Percentiles rank a stretch among this genome's conserved stretches.
These are phyloP conservation scores for Myzus persicae DNA, from an alignment of 1,140 invertebrate genomes.

Conservation along the genomic window DNA sequence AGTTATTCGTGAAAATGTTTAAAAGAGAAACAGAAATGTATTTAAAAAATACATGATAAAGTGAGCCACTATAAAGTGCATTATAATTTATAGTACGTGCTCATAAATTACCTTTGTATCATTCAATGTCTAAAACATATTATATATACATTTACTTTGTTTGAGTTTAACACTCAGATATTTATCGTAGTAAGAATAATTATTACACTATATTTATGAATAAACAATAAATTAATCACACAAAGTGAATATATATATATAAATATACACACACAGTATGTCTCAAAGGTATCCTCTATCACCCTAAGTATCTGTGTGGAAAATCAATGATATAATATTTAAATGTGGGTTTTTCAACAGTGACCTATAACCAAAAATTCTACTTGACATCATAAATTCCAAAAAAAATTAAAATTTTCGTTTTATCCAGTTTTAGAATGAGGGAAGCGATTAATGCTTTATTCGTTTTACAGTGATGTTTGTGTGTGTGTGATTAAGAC, in stretches of 20 bases:
- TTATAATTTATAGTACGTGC: not conserved
- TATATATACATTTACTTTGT: not conserved
- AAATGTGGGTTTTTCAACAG: not conserved
- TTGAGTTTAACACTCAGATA: not conserved
- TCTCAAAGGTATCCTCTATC: not conserved
- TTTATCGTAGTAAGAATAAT: not conserved
- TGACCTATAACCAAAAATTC: not conserved
- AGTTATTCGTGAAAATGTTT: not conserved
- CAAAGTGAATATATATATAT: not conserved
- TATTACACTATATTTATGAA: not conserved
- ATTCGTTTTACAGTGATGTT: too few relatives aligned
- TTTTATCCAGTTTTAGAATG: not conserved
- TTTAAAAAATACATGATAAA: not conserved
- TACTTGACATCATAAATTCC: not conserved
- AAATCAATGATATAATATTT: not conserved
- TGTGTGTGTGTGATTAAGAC: too few relatives aligned
- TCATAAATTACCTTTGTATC: not conserved
- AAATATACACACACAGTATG: not conserved
- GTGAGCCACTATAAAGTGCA: not conserved
- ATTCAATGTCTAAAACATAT: not conserved
- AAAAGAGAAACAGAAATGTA: not conserved
- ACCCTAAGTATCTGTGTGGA: not conserved
- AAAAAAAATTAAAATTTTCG: not conserved
- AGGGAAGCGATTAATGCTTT: too few relatives aligned
- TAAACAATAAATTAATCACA: not conserved